These are phyloP conservation scores for Antechinus stuartii DNA, from an alignment of 2,113 vertebrate genomes.

Conservation along the genomic window DNA sequence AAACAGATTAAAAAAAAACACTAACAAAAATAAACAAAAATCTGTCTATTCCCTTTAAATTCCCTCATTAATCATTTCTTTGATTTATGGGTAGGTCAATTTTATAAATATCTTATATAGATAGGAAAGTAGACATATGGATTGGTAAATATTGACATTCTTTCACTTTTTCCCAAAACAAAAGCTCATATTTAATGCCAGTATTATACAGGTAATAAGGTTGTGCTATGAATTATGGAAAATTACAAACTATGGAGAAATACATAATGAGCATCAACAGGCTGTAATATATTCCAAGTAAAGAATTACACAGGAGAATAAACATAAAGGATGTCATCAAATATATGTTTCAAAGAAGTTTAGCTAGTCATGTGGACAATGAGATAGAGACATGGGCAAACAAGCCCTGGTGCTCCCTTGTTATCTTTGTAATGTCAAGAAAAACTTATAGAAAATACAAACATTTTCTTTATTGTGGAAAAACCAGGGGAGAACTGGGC, in stretches of 20 bases:
- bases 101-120: neutral
- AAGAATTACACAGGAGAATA: neutral
- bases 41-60: neutral
- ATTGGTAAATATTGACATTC: neutral
- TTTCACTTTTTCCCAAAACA: neutral
- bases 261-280: neutral
- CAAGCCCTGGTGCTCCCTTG: neutral
- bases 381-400: neutral
- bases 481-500: neutral
- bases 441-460: neutral
- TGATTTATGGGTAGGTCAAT: neutral
- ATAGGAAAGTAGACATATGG: neutral
- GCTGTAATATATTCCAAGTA: neutral
- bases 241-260: neutral
- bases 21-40: too few species aligned
- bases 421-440: neutral
- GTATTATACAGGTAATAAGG: neutral
- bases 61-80: neutral
- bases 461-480: neutral
- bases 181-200: neutral
- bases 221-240: neutral
- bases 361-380: neutral
- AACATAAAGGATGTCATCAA: neutral
- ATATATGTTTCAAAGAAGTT: neutral
- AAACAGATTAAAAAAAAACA: neutral